phyloP scores from a whole-genome alignment of 2,797 vertebrate species.

The Chelonia mydas region DNA sequence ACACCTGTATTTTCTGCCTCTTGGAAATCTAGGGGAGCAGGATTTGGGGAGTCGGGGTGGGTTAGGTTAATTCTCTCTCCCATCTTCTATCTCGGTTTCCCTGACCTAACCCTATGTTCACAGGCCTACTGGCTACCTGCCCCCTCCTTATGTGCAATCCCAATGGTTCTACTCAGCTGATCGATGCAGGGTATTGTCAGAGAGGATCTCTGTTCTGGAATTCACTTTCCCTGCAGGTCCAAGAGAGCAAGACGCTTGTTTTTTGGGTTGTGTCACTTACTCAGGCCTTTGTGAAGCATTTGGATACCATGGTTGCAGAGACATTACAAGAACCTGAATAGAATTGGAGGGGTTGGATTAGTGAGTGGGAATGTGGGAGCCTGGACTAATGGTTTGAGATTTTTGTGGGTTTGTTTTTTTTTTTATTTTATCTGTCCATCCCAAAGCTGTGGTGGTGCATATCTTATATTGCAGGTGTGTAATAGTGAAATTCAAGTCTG shows the following conservation, averaged over 20 bases:
- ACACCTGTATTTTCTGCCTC: background rate
- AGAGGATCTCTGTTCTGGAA: background rate
- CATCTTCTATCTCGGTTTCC: slow-evolving; percentile 17
- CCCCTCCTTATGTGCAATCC: background rate
- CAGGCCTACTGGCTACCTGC: background rate
- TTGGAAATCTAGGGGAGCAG: background rate
- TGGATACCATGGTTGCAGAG: background rate
- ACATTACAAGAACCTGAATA: background rate
- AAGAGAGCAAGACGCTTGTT: background rate
- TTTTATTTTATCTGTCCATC: background rate
- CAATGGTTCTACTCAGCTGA: background rate
- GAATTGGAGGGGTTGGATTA: background rate
- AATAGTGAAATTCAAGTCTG: background rate
- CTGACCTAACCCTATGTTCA: slow-evolving; percentile 1
- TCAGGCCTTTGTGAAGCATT: background rate
- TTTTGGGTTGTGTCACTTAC: background rate
- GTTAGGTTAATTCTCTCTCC: too few relatives aligned
- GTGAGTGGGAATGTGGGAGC: background rate
- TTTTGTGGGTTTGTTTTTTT: background rate
- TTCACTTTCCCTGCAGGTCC: background rate
- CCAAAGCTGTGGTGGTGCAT: background rate
- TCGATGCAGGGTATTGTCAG: background rate
- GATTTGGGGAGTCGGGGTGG: background rate
- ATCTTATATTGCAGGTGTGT: background rate
- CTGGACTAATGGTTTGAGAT: background rate